phyloP scores from a whole-genome alignment of 2,797 vertebrate species.

The Vireo griseus region DNA sequence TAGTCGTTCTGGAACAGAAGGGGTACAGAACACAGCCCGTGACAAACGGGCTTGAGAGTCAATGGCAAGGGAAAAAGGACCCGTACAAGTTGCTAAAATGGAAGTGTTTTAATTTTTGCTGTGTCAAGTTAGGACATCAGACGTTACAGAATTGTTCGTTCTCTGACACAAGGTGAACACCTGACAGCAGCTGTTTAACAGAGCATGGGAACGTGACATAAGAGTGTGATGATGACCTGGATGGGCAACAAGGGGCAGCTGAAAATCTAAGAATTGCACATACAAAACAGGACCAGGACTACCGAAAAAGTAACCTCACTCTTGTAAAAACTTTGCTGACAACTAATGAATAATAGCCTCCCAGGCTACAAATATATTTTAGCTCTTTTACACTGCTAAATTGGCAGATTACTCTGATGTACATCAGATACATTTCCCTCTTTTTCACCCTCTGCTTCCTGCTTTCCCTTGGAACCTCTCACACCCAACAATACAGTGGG shows the following conservation, averaged over 20 bases:
- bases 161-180: background rate
- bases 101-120: background rate
- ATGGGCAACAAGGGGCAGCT: background rate
- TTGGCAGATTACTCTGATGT: background rate
- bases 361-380: background rate
- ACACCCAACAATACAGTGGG: too few relatives aligned
- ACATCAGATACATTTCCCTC: rapidly evolving
- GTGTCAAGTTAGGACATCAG: background rate
- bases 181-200: background rate
- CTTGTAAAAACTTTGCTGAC: background rate
- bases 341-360: background rate
- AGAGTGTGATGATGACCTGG: background rate
- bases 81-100: background rate
- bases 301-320: background rate
- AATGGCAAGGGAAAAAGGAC: background rate
- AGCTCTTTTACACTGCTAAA: background rate
- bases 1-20: constrained; percentile 82
- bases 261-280: background rate
- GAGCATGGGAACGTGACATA: background rate
- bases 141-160: background rate
- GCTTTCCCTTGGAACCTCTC: background rate
- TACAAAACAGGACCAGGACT: background rate
- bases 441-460: background rate
- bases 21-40: background rate
- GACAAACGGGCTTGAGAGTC: background rate